Conservation (phyloP, 2,888 invertebrate genomes). For the Conchocele bisecta region DNA sequence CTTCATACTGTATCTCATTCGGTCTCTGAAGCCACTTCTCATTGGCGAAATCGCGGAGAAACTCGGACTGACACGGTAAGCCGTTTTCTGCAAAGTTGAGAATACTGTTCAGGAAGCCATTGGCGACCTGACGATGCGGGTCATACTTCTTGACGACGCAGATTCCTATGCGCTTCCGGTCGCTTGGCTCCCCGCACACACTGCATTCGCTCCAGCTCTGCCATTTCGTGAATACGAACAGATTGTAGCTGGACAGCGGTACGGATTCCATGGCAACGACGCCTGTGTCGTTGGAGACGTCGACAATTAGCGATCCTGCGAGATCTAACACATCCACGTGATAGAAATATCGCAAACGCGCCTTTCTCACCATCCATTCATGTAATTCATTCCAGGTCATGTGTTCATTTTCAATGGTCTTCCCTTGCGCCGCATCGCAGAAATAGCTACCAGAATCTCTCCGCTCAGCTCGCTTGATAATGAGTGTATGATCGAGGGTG, state of each 20-base stretch:
- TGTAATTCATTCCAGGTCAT: constrained; percentile 35
- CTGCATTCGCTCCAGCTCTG: constrained; percentile 54
- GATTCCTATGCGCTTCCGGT: constrained; percentile 48
- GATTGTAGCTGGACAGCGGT: constrained; percentile 22
- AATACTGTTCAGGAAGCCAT: constrained; percentile 37
- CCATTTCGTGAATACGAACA: constrained; percentile 49
- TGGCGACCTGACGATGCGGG: neutral
- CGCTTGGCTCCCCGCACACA: constrained; percentile 42
- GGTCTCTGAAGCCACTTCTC: constrained; percentile 20
- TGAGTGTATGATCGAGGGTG: constrained; percentile 56
- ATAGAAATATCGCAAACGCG: constrained; percentile 29
- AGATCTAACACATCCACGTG: constrained; percentile 51
- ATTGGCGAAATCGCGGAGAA: constrained; percentile 29
- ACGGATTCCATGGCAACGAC: constrained; percentile 1
- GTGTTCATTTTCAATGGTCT: constrained; percentile 14
- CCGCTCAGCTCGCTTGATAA: constrained; percentile 43
- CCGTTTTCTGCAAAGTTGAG: constrained; percentile 36
- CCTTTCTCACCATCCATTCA: constrained; percentile 29
- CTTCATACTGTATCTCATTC: constrained; percentile 38
- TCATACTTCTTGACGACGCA: constrained; percentile 43
- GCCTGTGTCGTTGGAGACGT: constrained; percentile 21
- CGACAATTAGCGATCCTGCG: constrained; percentile 19
- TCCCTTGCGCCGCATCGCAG: constrained; percentile 23
- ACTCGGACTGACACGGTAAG: constrained; percentile 50
- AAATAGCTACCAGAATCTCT: constrained; percentile 47